phyloP scores from a whole-genome alignment of 2,888 invertebrate genomes.

The Drosophila putrida region DNA sequence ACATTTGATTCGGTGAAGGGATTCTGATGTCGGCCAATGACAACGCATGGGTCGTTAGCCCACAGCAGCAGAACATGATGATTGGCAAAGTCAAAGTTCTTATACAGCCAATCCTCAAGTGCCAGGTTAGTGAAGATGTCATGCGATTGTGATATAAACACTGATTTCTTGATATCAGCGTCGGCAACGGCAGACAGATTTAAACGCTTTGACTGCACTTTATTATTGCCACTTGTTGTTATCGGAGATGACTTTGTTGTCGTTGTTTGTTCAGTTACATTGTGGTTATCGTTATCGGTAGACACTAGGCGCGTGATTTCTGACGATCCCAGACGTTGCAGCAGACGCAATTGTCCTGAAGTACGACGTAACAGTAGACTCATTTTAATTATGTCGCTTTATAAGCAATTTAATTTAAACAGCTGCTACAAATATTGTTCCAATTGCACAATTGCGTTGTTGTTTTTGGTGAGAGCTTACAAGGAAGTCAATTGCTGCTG shows the following conservation, averaged over 20 bases:
- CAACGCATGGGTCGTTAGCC: constrained; percentile 97
- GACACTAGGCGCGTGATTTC: constrained; percentile 62
- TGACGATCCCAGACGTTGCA: constrained; percentile 59
- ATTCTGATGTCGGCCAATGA: constrained; percentile 98
- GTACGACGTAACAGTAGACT: constrained; percentile 70
- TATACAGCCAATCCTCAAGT: constrained; percentile 98
- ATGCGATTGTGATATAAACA: constrained; percentile 95
- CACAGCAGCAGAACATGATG: constrained; percentile 96
- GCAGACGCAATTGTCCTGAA: constrained; percentile 69
- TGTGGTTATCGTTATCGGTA: constrained; percentile 45
- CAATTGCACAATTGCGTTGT: constrained; percentile 57
- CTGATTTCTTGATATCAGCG: constrained; percentile 91
- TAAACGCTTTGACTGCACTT: constrained; percentile 25
- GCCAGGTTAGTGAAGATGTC: constrained; percentile 97
- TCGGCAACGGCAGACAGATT: constrained; percentile 73
- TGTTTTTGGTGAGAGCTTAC: constrained; percentile 29
- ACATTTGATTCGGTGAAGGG: constrained; percentile 97
- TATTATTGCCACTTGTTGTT: constrained; percentile 57
- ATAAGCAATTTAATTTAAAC: constrained; percentile 28
- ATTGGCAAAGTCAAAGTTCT: constrained; percentile 92
- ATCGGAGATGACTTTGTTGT: constrained; percentile 79
- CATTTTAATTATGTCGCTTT: constrained; percentile 41
- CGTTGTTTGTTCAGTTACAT: constrained; percentile 37
- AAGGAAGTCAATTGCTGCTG: constrained; percentile 51
- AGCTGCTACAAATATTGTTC: constrained; percentile 37